Evolutionary conservation across 2,797 vertebrate species (phyloP).

Genomic region (Otolemur crassicaudatus): DNA sequence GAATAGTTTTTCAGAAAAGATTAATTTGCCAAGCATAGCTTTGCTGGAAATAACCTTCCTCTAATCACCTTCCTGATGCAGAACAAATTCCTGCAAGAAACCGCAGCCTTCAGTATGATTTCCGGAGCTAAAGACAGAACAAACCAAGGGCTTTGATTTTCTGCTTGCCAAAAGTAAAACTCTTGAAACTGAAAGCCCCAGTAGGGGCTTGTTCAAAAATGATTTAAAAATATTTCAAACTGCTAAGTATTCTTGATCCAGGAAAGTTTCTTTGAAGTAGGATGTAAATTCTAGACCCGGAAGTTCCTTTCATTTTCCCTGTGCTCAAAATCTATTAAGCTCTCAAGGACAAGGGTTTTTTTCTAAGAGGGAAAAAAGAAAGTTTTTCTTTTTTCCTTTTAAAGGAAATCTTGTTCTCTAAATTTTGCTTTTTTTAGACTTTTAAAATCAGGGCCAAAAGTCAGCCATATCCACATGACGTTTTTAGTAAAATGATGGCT

Average conservation of each 20-base stretch:
- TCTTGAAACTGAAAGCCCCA: slow-evolving; percentile 14
- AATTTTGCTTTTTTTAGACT: background rate
- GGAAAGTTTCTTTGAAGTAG: slow-evolving; percentile 20
- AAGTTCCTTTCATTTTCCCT: slow-evolving; percentile 18
- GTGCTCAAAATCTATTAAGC: slow-evolving; percentile 8
- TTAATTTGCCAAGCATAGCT: slow-evolving; percentile 19
- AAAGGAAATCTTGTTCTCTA: background rate
- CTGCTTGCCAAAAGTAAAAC: background rate
- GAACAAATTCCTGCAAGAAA: slow-evolving; percentile 42
- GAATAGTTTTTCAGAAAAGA: slow-evolving; percentile 20
- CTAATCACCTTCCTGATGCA: slow-evolving; percentile 11
- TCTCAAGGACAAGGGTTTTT: background rate
- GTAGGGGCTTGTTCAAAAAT: background rate
- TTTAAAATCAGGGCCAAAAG: background rate
- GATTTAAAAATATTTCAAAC: slow-evolving; percentile 8
- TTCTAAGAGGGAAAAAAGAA: background rate
- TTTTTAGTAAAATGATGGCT: background rate
- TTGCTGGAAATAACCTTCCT: slow-evolving; percentile 19
- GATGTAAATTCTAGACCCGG: slow-evolving; percentile 18
- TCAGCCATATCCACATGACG: background rate
- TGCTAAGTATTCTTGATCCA: background rate
- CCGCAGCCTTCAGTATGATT: background rate
- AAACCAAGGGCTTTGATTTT: background rate
- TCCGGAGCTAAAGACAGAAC: background rate
- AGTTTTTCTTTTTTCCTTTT: background rate